A percentile compares a stretch with the other conserved stretches of the same genome.
phyloP scores from a whole-genome alignment of 2,888 invertebrate genomes.

The Drosophila lutescens region DNA sequence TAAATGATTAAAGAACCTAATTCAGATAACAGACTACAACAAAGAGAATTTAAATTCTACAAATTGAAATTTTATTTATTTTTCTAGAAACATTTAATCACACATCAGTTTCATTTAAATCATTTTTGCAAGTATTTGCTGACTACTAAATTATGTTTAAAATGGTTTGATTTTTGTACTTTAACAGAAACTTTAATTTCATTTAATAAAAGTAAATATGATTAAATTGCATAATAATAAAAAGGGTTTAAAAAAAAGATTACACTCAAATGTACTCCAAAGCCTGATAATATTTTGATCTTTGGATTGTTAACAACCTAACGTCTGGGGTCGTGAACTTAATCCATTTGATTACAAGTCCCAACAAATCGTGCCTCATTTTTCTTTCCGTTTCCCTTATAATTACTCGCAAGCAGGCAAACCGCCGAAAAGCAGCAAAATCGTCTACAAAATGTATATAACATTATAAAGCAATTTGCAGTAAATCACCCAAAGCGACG shows the following conservation, averaged over 20 bases:
- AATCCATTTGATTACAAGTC: slow-evolving; percentile 33
- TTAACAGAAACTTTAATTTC: too few relatives aligned
- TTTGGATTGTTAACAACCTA: slow-evolving; percentile 28
- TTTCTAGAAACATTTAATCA: too few relatives aligned
- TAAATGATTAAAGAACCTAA: too few relatives aligned
- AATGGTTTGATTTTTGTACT: too few relatives aligned
- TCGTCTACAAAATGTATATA: slow-evolving; percentile 67
- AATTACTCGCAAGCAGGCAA: slow-evolving; percentile 69
- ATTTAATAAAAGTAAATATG: too few relatives aligned
- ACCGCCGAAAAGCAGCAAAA: slow-evolving; percentile 30
- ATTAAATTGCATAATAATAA: background rate
- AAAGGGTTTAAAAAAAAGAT: background rate
- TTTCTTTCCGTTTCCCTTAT: slow-evolving; percentile 46
- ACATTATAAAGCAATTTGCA: slow-evolving; percentile 80
- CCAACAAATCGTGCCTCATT: slow-evolving; percentile 26
- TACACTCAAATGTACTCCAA: background rate
- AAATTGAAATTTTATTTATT: too few relatives aligned
- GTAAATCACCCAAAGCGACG: slow-evolving; percentile 75
- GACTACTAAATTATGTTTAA: too few relatives aligned
- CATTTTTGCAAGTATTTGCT: too few relatives aligned
- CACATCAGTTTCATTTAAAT: too few relatives aligned
- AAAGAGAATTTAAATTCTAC: too few relatives aligned
- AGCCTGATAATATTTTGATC: slow-evolving; percentile 21
- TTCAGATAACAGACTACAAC: too few relatives aligned
- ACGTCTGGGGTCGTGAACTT: slow-evolving; percentile 12